Base-by-base conservation (phyloP, 2,113 vertebrate genomes). In the Mungos mungo region DNA sequence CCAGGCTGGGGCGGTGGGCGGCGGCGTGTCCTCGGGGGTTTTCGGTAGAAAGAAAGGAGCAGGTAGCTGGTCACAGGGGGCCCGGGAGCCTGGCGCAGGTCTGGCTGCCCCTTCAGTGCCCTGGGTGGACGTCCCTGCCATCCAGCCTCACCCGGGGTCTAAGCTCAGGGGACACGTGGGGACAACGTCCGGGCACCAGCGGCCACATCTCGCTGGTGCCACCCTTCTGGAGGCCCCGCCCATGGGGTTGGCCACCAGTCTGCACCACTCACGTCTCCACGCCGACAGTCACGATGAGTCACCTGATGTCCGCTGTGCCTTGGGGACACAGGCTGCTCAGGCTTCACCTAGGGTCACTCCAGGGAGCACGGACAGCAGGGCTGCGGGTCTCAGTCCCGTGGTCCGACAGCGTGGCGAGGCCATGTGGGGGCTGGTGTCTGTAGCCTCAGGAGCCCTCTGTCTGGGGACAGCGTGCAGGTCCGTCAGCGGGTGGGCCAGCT, bases 151-250 rank as follows among this genome's bases (percentile, higher is more conserved):
- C 6, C 35, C 0, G 0, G 11, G 13, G 23, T 13, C 80, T 45
- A n/a, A 84, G 71, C 27, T 16, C 0, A 0, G 7, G 0, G 18
- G 12, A 14, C 1, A 0, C 0, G 0, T 29, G 57, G 38, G 29
- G 38, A 52, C 15, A 21, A 65, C 45, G 25, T 45, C 15, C 35
- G 12, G n/a, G 14, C 13, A 5, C 11, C 66, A 60, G 35, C 60
- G 2, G 10, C 47, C 33, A 12, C 3, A 1, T 11, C n/a, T 31
- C 66, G 31, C 25, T 10, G 13, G 27, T 18, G 7, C n/a, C 10
- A 6, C 1, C 7, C 4, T 27, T 1, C 2, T 0, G 2, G n/a
- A n/a, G 2, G 7, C 27, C n/a, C 41, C 5, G 21, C 13, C 25
- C 31, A 71, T 33, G 41, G 38, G 21, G 14, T 10, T 14, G 15